phyloP scores from a whole-genome alignment of 2,113 vertebrate species.

The Acrocephalus arundinaceus region DNA sequence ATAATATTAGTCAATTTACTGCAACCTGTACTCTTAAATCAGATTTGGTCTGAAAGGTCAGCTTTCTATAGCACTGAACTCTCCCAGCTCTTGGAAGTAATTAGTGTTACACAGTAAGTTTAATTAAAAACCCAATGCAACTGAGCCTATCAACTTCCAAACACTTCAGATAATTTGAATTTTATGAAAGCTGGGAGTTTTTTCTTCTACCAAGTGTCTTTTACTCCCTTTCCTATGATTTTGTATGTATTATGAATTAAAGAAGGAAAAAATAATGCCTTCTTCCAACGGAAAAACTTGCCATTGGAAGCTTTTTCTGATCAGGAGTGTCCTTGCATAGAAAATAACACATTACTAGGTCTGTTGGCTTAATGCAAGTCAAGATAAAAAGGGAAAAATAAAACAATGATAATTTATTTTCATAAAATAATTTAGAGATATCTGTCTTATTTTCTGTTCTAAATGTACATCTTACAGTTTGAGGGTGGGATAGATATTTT shows the following conservation, averaged over 20 bases:
- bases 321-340: neutral
- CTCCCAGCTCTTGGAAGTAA: neutral
- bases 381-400: neutral
- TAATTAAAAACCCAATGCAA: neutral
- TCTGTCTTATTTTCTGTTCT: neutral
- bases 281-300: neutral
- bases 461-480: neutral
- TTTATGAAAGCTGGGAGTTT: fast-evolving
- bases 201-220: neutral
- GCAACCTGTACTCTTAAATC: neutral
- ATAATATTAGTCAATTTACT: neutral
- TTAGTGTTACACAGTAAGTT: neutral
- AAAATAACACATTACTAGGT: neutral
- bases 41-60: neutral
- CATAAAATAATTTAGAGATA: neutral
- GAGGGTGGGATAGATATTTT: neutral
- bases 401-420: neutral
- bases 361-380: neutral
- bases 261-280: neutral
- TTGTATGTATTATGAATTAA: neutral
- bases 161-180: neutral
- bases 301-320: neutral
- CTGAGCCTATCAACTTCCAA: neutral
- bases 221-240: neutral
- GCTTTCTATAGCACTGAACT: neutral